Conservation (phyloP, 2,888 invertebrate species). For the Synanthedon andrenaeformis region DNA sequence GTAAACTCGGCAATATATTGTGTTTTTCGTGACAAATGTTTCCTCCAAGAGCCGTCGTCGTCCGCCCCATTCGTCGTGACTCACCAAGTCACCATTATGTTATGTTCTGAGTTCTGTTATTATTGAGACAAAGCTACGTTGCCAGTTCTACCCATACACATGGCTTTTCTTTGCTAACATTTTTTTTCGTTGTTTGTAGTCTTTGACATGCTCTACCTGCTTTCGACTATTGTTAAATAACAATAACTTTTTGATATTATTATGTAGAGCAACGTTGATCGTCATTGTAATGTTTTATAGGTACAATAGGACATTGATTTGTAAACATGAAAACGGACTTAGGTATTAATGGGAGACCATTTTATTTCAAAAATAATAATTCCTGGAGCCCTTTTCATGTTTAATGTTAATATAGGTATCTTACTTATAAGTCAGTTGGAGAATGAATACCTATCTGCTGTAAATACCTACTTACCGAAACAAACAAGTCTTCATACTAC, state of each 20-base stretch:
- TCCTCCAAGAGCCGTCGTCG: conserved; percentile 42
- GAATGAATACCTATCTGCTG: too few relatives aligned
- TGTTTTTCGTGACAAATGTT: conserved; percentile 46
- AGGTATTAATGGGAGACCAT: too few relatives aligned
- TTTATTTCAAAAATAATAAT: too few relatives aligned
- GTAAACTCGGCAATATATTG: conserved; percentile 17
- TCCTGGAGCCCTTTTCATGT: too few relatives aligned
- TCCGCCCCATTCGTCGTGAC: conserved; percentile 45
- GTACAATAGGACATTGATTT: background rate
- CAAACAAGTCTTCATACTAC: conserved; percentile 13
- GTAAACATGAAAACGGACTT: too few relatives aligned
- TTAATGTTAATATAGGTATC: too few relatives aligned
- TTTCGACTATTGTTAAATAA: conserved; percentile 9
- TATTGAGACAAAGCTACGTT: conserved; percentile 33
- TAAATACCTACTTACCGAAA: too few relatives aligned
- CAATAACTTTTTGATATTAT: conserved; percentile 1
- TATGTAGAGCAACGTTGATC: too few relatives aligned
- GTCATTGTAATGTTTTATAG: background rate
- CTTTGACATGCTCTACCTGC: conserved; percentile 14
- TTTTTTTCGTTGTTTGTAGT: conserved; percentile 17
- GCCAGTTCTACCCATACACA: conserved; percentile 23
- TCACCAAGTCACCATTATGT: conserved; percentile 42
- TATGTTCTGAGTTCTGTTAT: conserved; percentile 22
- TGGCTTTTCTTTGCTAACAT: conserved; percentile 6
- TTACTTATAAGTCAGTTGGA: too few relatives aligned